Evolutionary conservation across 1,140 invertebrate genomes (phyloP).

Genomic region (Drosophila sproati): DNA sequence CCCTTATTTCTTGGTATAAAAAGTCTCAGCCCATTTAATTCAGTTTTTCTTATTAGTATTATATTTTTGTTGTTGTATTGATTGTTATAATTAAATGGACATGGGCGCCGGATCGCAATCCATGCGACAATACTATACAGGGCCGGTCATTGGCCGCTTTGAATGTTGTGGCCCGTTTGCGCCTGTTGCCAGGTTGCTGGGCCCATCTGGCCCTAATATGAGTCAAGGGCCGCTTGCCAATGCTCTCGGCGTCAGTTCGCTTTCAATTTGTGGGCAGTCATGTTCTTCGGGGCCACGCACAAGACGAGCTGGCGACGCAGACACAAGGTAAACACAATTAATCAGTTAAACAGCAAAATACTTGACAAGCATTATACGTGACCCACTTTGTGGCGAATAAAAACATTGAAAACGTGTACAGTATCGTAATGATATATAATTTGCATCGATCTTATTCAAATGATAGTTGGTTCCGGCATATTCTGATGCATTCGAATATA

Average conservation of each 20-base stretch:
- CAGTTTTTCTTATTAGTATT: neutral
- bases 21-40: conserved; percentile 1
- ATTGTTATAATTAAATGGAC: conserved; percentile 35
- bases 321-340: conserved; percentile 57
- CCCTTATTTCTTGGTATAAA: neutral
- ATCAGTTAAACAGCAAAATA: conserved; percentile 17
- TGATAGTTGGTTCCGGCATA: neutral
- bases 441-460: too few relatives aligned
- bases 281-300: conserved; percentile 63
- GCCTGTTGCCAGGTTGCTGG: conserved; percentile 60
- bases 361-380: neutral
- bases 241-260: conserved; percentile 45
- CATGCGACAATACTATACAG: conserved; percentile 9
- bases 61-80: conserved; percentile 18
- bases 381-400: neutral
- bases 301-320: conserved; percentile 50
- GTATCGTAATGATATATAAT: too few relatives aligned
- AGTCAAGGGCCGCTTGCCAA: conserved; percentile 10
- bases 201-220: conserved; percentile 13
- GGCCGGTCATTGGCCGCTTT: conserved; percentile 25
- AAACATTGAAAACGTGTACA: neutral
- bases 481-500: neutral
- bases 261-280: conserved; percentile 61
- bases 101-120: neutral
- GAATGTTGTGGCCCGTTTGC: conserved; percentile 57